Evolutionary conservation across 1,140 invertebrate species (phyloP).

Genomic region (Meloidogyne exigua): DNA sequence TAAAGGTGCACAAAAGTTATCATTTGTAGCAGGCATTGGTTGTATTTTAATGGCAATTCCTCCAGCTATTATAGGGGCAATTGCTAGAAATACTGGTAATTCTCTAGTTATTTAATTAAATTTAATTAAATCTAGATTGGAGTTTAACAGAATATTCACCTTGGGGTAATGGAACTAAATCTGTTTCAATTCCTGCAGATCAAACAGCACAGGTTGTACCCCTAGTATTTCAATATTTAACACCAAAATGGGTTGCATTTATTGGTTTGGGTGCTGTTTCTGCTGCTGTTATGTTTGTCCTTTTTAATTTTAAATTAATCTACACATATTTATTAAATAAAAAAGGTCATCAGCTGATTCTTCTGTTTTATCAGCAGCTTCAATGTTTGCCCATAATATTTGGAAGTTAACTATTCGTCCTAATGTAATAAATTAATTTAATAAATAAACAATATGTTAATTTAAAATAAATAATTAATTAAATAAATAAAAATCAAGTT

Average conservation of each 20-base stretch:
- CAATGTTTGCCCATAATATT: slow-evolving; percentile 96
- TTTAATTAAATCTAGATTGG: slow-evolving; percentile 46
- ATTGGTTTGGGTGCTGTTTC: slow-evolving; percentile 93
- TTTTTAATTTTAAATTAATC: slow-evolving; percentile 78
- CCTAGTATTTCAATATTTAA: slow-evolving; percentile 91
- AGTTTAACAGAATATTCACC: slow-evolving; percentile 55
- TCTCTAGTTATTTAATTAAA: slow-evolving; percentile 24
- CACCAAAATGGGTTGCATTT: slow-evolving; percentile 85
- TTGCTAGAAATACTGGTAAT: slow-evolving; percentile 87
- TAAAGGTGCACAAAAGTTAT: slow-evolving; percentile 83
- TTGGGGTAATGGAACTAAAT: slow-evolving; percentile 63
- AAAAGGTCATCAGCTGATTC: slow-evolving; percentile 91
- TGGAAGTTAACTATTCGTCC: slow-evolving; percentile 93
- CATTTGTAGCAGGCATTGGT: slow-evolving; percentile 90
- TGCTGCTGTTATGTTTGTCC: slow-evolving; percentile 83
- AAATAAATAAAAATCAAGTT: background rate
- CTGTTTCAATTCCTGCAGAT: slow-evolving; percentile 44
- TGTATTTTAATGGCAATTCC: slow-evolving; percentile 89
- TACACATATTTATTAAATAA: slow-evolving; percentile 78
- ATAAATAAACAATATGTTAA: too few relatives aligned
- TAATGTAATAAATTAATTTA: slow-evolving; percentile 68
- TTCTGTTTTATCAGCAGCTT: slow-evolving; percentile 89
- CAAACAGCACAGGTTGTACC: slow-evolving; percentile 74
- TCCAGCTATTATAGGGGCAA: slow-evolving; percentile 89
- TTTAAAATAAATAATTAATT: background rate